Percentiles rank a stretch among this genome's conserved stretches.
These are phyloP conservation scores for Choreutis nemorana DNA, from an alignment of 2,888 invertebrate species.

Conservation along the genomic window DNA sequence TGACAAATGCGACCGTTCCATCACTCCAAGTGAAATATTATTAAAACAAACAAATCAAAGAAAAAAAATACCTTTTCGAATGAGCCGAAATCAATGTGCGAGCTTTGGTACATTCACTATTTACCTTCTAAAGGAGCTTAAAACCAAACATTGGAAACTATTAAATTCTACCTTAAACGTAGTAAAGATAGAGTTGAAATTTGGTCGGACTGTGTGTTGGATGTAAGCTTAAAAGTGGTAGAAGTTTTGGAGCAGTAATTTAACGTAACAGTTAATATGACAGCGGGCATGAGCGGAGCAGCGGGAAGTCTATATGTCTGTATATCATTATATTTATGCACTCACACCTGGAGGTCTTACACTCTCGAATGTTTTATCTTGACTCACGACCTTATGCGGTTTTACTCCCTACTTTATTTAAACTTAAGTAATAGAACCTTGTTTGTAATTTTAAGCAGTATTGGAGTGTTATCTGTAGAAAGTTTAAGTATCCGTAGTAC, in stretches of 20 bases:
- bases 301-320: conserved; percentile 59
- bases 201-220: conserved; percentile 12
- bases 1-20: conserved; percentile 64
- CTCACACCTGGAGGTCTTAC: conserved; percentile 63
- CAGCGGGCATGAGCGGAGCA: conserved; percentile 61
- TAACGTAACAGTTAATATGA: conserved; percentile 68
- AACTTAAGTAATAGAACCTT: no score
- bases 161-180: not conserved
- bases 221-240: conserved; percentile 46
- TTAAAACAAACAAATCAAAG: conserved; percentile 65
- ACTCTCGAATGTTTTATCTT: conserved; percentile 46
- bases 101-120: conserved; percentile 38
- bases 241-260: conserved; percentile 57
- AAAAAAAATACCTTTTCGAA: conserved; percentile 60
- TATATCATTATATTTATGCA: conserved; percentile 64
- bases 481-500: no score
- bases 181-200: not conserved
- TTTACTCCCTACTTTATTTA: no score
- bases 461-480: no score
- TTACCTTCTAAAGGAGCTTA: conserved; percentile 19
- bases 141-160: conserved; percentile 1
- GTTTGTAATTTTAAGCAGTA: no score
- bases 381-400: conserved; percentile 46
- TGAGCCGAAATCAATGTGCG: conserved; percentile 66
- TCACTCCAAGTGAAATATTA: conserved; percentile 64